Base-by-base conservation (phyloP, 2,797 vertebrate species). In the Poeciliopsis paucimaculata region DNA sequence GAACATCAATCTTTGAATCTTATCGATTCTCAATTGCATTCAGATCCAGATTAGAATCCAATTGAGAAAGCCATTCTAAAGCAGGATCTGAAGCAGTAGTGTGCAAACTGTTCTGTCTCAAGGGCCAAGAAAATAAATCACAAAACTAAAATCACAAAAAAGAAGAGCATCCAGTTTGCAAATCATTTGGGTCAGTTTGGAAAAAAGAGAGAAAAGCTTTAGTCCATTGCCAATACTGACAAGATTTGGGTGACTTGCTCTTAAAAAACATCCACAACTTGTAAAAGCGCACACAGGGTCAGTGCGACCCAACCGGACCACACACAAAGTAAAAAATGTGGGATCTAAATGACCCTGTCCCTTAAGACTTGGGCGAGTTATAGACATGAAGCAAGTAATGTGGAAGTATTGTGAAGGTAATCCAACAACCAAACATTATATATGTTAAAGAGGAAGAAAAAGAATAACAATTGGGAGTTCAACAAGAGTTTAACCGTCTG, bases 401-500 rank as follows among this genome's bases (percentile, higher is more conserved):
- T 47, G 13, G 0, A 0, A 46, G 39, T 41, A 13, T 47, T 31
- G 39, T 39, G 64, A 41, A 73, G 62, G 23, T 16, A 79, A 51
- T 72, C 41, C 2, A 41, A 80, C 18, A 78, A 77, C 80, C 46
- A 77, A 57, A 72, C 62, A 41, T 68, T 23, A 47, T 49, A 1
- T 82, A 43, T 34, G 55, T 36, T 39, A 28, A 73, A 10, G 28
- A 11, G 0, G 39, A 79, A 41, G 77, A 45, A 75, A 78, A 57
- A 77, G 72, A 73, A 3, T 26, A 47, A 41, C 39, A 77, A 53
- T 10, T 43, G 20, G 74, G 77, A 28, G 70, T 79, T 20, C 47
- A 34, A 57, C 15, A 62, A 80, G 77, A 77, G 34, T 55, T 72
- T 64, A 66, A 5, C 51, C 5, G 8, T 49, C 64, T 77, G 84